phyloP scores from a whole-genome alignment of 1,140 invertebrate species.

The Eulimnadia texana region DNA sequence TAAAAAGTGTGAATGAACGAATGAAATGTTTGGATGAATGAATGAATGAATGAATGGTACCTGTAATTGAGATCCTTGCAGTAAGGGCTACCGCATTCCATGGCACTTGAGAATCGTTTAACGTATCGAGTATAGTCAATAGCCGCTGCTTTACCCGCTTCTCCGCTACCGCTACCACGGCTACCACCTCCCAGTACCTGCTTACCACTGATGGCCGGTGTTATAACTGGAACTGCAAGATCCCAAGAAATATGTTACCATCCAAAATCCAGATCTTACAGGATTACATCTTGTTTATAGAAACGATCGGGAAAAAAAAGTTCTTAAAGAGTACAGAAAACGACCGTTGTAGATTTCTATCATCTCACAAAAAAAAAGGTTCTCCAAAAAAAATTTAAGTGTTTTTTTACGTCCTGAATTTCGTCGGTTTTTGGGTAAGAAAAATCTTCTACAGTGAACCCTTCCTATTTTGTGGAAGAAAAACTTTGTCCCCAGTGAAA shows the following conservation, averaged over 20 bases:
- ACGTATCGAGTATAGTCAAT: slow-evolving; percentile 69
- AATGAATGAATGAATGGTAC: slow-evolving; percentile 21
- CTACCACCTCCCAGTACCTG: background rate
- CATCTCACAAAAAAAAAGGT: background rate
- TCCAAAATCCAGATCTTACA: too few species aligned
- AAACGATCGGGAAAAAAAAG: too few species aligned
- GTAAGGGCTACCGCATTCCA: slow-evolving; percentile 60
- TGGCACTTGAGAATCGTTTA: slow-evolving; percentile 52
- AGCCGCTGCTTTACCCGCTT: slow-evolving; percentile 20
- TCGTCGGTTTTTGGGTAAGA: too few species aligned
- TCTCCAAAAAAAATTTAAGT: background rate
- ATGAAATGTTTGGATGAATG: too few species aligned
- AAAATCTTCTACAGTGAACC: too few species aligned
- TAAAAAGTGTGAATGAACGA: too few species aligned
- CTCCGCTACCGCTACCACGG: slow-evolving; percentile 15
- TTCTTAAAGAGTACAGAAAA: background rate
- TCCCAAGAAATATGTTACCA: too few species aligned
- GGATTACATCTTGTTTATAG: too few species aligned
- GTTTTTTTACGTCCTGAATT: too few species aligned
- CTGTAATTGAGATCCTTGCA: slow-evolving; percentile 67
- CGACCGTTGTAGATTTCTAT: background rate
- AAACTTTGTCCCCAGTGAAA: too few species aligned
- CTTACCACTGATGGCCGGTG: background rate
- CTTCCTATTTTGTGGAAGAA: too few species aligned
- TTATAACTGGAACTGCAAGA: background rate